Conservation (phyloP, 1,140 invertebrate genomes). For the Streblospio benedicti region DNA sequence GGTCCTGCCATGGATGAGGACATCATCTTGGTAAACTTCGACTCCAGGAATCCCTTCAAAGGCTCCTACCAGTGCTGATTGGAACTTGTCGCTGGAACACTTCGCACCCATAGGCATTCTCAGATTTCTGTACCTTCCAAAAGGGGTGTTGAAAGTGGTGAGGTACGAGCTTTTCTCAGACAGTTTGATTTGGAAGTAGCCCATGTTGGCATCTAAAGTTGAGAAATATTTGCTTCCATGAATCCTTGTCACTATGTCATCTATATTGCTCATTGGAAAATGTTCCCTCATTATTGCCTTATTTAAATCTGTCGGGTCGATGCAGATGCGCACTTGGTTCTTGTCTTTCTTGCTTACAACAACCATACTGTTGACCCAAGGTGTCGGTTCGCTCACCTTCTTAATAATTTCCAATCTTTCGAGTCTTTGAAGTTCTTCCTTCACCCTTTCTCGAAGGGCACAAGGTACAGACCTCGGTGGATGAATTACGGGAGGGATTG, state of each 20-base stretch:
- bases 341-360: conserved; percentile 22
- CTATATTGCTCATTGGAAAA: conserved; percentile 21
- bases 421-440: too few species aligned
- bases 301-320: conserved; percentile 25
- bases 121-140: conserved; percentile 5
- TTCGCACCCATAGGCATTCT: background rate
- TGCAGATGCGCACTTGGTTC: conserved; percentile 21
- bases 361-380: conserved; percentile 22
- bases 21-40: background rate
- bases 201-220: background rate
- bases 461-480: background rate
- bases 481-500: conserved; percentile 1
- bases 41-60: background rate
- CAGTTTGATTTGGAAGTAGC: background rate
- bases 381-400: conserved; percentile 21
- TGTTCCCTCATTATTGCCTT: conserved; percentile 20
- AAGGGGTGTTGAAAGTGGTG: conserved; percentile 5
- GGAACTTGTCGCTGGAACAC: background rate
- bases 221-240: too few species aligned
- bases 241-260: too few species aligned
- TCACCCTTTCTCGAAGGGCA: too few species aligned
- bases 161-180: background rate
- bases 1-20: background rate
- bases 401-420: conserved; percentile 18
- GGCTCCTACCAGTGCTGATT: background rate